Evolutionary conservation across 2,888 invertebrate species (phyloP), one percentile per base, ranked within the genome.

Genomic region (Nephrotoma appendiculata): DNA sequence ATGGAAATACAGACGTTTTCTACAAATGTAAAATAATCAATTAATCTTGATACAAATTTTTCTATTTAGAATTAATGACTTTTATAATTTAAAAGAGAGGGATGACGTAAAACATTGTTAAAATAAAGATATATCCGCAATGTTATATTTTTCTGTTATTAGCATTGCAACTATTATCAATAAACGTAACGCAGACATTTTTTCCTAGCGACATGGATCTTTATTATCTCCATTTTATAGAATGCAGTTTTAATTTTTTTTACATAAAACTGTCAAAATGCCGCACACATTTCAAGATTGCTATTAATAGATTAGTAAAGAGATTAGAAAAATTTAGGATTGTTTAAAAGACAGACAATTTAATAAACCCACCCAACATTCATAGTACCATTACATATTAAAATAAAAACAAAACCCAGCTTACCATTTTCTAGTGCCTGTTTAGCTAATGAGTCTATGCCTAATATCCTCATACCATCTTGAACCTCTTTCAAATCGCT

Each of bases 381-480:
- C 11, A 31, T 57, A 71, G 31, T 71, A 31, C 7, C 1, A 71
- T 7, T 31, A n/a, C n/a, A n/a, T n/a, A 5, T 31, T 84, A 7
- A 84, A 87, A 88, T 88, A 87, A 88, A 86, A 88, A 87, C 88
- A 88, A 86, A 87, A 87, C 86, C 87, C 88, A 88, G 90, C 90
- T 92, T 91, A 91, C 91, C 93, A 93, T 93, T 93, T 91, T 92
- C 92, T 87, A 91, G 89, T 89, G 92, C 92, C 88, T 93, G 91
- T 89, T 92, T 91, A 88, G 90, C 92, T 90, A 93, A 91, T 87
- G 94, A 92, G 89, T 93, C 93, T 90, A 94, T 93, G 89, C 94
- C 94, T 88, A 96, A 92, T 91, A 94, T 94, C 91, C 95, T 94
- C 94, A 96, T 95, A 89, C 95, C 95, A 90, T 95, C 95, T 90